A percentile compares a stretch with the other conserved stretches of the same genome.
Evolutionary conservation across 2,113 vertebrate species (phyloP).

Genomic region (Menidia beryllina): DNA sequence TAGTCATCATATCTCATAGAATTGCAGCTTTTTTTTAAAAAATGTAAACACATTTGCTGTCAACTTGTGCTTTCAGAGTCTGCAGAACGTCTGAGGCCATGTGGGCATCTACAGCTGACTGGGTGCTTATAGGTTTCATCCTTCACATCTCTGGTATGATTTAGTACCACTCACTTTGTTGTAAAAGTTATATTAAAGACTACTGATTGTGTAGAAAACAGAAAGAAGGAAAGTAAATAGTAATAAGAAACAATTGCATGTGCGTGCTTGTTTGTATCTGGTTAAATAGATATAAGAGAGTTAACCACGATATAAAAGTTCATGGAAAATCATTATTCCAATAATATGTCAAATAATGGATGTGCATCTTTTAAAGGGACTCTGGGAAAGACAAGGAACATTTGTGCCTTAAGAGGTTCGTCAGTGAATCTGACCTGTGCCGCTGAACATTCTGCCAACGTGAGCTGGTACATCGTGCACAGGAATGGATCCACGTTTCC

Average conservation of each 20-base stretch:
- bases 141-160: constrained; percentile 32
- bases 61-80: not conserved
- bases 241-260: not conserved
- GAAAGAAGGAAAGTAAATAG: not conserved
- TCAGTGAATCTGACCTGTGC: constrained; percentile 33
- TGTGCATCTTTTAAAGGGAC: constrained; percentile 1
- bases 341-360: not conserved
- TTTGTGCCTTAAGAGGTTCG: constrained; percentile 37
- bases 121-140: constrained; percentile 11
- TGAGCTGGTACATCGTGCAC: not conserved
- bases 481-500: rapidly evolving
- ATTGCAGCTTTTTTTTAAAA: not conserved
- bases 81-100: constrained; percentile 3
- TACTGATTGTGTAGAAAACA: not conserved
- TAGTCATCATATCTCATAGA: not conserved
- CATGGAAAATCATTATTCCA: not conserved
- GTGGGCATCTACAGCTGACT: constrained; percentile 6
- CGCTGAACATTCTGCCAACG: not conserved
- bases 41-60: not conserved
- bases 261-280: not conserved
- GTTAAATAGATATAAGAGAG: not conserved
- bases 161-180: not conserved
- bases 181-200: not conserved
- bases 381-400: not conserved
- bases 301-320: too few species aligned